Percentiles rank a stretch among this genome's conserved stretches.
phyloP scores from a whole-genome alignment of 2,888 invertebrate species.

The Dyspetes luteomarginatus region DNA sequence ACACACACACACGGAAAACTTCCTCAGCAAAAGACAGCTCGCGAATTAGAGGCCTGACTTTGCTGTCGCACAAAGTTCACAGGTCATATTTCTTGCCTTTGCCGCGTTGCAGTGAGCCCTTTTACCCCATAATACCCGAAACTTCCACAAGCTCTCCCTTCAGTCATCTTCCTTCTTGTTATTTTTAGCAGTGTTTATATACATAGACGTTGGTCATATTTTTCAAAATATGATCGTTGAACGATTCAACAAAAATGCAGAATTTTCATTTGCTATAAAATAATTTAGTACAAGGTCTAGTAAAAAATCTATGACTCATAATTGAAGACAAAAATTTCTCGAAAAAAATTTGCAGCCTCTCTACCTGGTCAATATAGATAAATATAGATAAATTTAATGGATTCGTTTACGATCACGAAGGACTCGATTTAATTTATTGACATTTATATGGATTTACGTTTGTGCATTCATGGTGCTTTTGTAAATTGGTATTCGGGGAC shows the following conservation, averaged over 20 bases:
- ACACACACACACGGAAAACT: neutral
- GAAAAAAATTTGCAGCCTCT: no score
- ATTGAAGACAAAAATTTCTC: no score
- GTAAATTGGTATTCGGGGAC: no score
- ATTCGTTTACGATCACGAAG: no score
- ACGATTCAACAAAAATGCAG: neutral
- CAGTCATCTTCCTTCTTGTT: neutral
- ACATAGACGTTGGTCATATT: neutral
- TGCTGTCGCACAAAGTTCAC: conserved; percentile 1
- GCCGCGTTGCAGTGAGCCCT: neutral
- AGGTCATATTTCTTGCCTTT: conserved; percentile 16
- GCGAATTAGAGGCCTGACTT: conserved; percentile 12
- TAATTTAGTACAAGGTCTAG: no score
- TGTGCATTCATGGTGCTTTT: no score
- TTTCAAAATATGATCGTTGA: neutral
- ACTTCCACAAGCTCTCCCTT: neutral
- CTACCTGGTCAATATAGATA: no score
- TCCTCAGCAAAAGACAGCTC: conserved; percentile 3
- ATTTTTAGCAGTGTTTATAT: neutral
- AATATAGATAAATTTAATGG: no score
- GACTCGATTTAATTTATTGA: no score
- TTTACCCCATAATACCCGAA: neutral
- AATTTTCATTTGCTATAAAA: neutral
- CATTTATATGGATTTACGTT: no score
- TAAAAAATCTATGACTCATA: no score